A percentile compares a stretch with the other conserved stretches of the same genome.
phyloP scores from a whole-genome alignment of 2,113 vertebrate species.

The Cryptotis parvus region DNA sequence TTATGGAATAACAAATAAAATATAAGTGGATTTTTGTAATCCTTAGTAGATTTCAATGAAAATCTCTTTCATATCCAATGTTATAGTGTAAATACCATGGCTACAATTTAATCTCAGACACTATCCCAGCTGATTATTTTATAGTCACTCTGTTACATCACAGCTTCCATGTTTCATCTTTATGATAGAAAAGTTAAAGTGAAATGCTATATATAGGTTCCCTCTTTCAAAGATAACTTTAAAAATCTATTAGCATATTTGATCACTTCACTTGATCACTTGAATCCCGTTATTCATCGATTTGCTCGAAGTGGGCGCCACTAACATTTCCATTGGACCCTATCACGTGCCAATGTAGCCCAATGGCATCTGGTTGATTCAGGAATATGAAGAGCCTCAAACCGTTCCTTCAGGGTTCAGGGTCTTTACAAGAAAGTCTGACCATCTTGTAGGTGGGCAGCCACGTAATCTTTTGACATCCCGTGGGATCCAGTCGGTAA shows the following conservation, averaged over 20 bases:
- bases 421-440: too few relatives aligned
- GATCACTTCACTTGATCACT: too few relatives aligned
- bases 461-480: too few relatives aligned
- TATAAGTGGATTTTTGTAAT: conserved; percentile 56
- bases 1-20: conserved; percentile 76
- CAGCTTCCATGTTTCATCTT: conserved; percentile 11
- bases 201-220: background rate
- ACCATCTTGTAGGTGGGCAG: too few relatives aligned
- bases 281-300: too few relatives aligned
- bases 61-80: conserved; percentile 20
- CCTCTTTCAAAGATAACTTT: background rate
- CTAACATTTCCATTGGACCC: too few relatives aligned
- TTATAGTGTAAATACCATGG: background rate
- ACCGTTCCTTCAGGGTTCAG: too few relatives aligned
- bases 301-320: too few relatives aligned
- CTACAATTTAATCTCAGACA: conserved; percentile 41
- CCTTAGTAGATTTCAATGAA: conserved; percentile 31
- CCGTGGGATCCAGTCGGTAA: too few relatives aligned
- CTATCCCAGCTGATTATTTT: background rate
- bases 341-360: too few relatives aligned
- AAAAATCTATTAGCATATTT: conserved; percentile 46
- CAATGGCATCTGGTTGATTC: too few relatives aligned
- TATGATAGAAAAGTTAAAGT: conserved; percentile 25
- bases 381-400: too few relatives aligned
- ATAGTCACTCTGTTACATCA: background rate